Evolutionary conservation across 2,797 vertebrate genomes (phyloP), one percentile per base, ranked within the genome.

Genomic region (Neopelma chrysocephalum): DNA sequence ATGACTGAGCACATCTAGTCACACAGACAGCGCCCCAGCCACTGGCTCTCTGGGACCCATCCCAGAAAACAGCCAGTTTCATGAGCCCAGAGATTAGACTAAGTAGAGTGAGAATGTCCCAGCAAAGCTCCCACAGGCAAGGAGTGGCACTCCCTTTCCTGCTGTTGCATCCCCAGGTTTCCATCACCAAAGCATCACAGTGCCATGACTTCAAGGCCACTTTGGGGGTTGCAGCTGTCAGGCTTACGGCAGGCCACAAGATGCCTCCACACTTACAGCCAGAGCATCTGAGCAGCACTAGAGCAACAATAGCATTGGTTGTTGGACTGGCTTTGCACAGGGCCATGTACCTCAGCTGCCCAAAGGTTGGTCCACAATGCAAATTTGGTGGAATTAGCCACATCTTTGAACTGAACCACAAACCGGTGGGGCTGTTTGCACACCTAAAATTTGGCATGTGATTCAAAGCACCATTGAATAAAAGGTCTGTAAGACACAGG

Each of bases 141-240:
- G 18, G 11, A 61, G 17, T 9, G 11, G 2, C 27, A 23, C 25
- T 47, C 4, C 17, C 40, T 13, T 40, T 76, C 12, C 15, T 62
- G 45, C n/a, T 66, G 6, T 51, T 3, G 0, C 13, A 80, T 40
- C 19, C 10, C 7, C 16, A 66, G 15, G 4, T 57, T 92, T 89
- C 34, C 27, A 25, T 16, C 70, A 53, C 20, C 16, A 38, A 56
- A 80, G 26, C 65, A 34, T 62, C 60, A 27, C 2, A 3, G 27
- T 65, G 53, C 19, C 3, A 2, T 6, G 32, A 48, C 43, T 60
- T 66, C 60, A 71, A 73, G 29, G 20, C 40, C 2, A 0, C 14
- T 12, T 29, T 22, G 18, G 1, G 6, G 10, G 3, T 4, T 56
- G n/a, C 5, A 2, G 10, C 42, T 77, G 8, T 36, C 1, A 2